phyloP scores from a whole-genome alignment of 2,113 vertebrate genomes.

The Caranx melampygus region DNA sequence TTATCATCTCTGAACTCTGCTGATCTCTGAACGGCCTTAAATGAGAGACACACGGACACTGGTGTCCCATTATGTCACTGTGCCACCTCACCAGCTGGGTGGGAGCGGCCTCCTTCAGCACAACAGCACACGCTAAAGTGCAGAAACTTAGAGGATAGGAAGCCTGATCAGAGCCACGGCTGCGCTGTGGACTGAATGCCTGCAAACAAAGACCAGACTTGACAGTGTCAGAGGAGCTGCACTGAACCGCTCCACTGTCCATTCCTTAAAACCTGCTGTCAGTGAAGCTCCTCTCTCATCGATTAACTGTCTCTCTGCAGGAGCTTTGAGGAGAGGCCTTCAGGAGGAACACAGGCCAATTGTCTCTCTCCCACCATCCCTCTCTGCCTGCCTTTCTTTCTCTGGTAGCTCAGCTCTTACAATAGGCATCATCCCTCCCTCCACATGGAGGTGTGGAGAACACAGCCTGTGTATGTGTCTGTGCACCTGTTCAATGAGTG shows the following conservation, averaged over 20 bases:
- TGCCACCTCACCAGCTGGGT: slow-evolving; percentile 62
- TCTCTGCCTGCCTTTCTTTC: neutral
- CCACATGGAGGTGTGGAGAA: slow-evolving; percentile 6
- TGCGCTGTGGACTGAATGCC: slow-evolving; percentile 3
- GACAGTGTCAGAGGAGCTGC: slow-evolving; percentile 9
- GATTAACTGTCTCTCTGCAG: slow-evolving; percentile 73
- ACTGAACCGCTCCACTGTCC: slow-evolving; percentile 25
- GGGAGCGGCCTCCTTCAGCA: slow-evolving; percentile 53
- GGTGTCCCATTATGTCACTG: slow-evolving; percentile 18
- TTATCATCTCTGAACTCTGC: slow-evolving; percentile 2
- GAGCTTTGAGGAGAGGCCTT: slow-evolving; percentile 47
- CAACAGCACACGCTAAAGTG: slow-evolving; percentile 24
- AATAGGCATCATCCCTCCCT: slow-evolving; percentile 31
- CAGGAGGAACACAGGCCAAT: slow-evolving; percentile 10
- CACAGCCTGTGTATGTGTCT: neutral
- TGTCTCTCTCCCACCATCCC: slow-evolving; percentile 9
- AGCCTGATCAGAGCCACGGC: neutral
- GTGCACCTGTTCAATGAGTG: slow-evolving; percentile 28
- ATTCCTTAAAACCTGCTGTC: slow-evolving; percentile 44
- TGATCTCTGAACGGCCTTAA: neutral
- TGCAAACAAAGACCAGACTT: slow-evolving; percentile 31
- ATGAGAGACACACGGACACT: neutral
- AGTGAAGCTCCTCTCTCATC: slow-evolving; percentile 71
- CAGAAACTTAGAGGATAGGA: neutral
- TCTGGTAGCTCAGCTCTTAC: neutral